phyloP scores from a whole-genome alignment of 2,888 invertebrate genomes.

The Nemurella pictetii region DNA sequence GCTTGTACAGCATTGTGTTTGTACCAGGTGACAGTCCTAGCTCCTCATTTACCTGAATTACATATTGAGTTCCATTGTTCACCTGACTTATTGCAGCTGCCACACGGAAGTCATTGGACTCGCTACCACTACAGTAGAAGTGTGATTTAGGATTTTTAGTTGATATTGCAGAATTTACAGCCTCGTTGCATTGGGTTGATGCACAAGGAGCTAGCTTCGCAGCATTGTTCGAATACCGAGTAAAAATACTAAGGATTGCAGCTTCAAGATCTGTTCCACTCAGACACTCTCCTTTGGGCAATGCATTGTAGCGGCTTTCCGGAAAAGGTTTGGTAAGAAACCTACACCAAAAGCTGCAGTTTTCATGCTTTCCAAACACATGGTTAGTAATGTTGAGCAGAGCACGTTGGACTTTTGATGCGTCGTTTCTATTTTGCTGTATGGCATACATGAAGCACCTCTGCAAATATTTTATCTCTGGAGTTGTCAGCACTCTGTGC shows the following conservation, averaged over 20 bases:
- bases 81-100: too few relatives aligned
- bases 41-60: too few relatives aligned
- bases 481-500: neutral
- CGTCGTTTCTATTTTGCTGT: neutral
- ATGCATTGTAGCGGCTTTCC: neutral
- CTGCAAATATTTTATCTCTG: neutral
- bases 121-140: constrained; percentile 11
- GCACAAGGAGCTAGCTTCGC: constrained; percentile 10
- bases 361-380: neutral
- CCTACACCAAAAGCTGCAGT: neutral
- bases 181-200: neutral
- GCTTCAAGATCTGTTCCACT: neutral
- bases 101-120: too few relatives aligned
- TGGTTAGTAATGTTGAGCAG: neutral
- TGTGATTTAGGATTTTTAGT: constrained; percentile 18
- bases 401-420: neutral
- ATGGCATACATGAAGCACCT: neutral
- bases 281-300: neutral
- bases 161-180: constrained; percentile 7
- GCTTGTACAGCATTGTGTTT: neutral
- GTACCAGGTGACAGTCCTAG: too few relatives aligned
- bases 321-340: neutral
- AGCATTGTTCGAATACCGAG: neutral
- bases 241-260: neutral
- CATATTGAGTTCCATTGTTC: too few relatives aligned